Evolutionary conservation across 1,140 invertebrate genomes (phyloP), one percentile per base, ranked within the genome.

Genomic region (Sitodiplosis mosellana): DNA sequence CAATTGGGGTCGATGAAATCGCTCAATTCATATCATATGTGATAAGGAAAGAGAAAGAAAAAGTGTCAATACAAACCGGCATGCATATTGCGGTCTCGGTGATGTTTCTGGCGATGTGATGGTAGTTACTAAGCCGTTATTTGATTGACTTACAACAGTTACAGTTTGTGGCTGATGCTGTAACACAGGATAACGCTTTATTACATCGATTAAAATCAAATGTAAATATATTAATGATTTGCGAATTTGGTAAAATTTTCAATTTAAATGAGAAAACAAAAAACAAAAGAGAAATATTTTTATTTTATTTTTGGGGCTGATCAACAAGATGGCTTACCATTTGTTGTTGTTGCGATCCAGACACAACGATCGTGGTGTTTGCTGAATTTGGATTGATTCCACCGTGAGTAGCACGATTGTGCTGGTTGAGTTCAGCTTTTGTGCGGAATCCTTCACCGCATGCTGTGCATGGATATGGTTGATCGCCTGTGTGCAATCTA

Each of bases 371-470:
- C 19, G 51, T 42, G 41, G 60, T 59, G 49, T 56, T 71, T 63
- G 63, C 54, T 55, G 71, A 62, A 49, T 65, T 63, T 40, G 60
- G 59, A 56, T 67, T 67, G 3, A 66, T 60, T 42, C 57, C 64
- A 53, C 55, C 67, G 53, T 72, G 68, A 47, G 68, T 66, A 40
- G 77, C 72, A 59, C 80, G 80, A 48, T 75, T 75, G 55, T 82
- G 80, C 51, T 79, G 70, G 47, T 75, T 73, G 49, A 82, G 58
- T 34, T 82, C 79, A 7, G 69, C 67, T 61, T 81, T 82, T 51
- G 75, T 70, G 50, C 76, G 75, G 60, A 84, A 85, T 10, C 78
- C 77, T 58, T 84, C 81, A 19, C 80, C 81, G 55, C 82, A 86
- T 52, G 78, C 76, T 21, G 78, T 71, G 58, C 81, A 84, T 8